A percentile compares a stretch with the other conserved stretches of the same genome.
phyloP scores from a whole-genome alignment of 2,888 invertebrate genomes.

The Sphecodes monilicornis region DNA sequence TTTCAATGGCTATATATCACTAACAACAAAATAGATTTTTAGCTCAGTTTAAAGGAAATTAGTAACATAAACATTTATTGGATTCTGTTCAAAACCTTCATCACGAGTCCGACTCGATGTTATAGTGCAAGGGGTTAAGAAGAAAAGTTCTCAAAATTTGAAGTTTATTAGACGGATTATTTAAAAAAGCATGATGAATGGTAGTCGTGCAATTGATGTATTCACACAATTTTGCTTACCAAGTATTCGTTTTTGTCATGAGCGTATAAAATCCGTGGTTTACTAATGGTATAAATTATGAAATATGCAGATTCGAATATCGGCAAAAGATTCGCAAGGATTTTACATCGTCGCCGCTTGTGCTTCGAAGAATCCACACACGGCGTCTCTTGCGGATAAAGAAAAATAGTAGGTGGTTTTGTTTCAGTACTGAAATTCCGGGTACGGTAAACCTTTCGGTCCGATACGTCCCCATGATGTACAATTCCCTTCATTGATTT shows the following conservation, averaged over 20 bases:
- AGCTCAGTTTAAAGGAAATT: too few relatives aligned
- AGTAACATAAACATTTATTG: too few relatives aligned
- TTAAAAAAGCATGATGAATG: too few relatives aligned
- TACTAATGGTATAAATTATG: neutral
- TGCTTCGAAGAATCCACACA: neutral
- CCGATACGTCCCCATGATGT: conserved; percentile 44
- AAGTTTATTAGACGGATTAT: too few relatives aligned
- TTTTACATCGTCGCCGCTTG: neutral
- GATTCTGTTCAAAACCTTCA: too few relatives aligned
- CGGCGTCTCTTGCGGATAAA: neutral
- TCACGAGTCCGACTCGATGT: too few relatives aligned
- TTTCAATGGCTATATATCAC: too few relatives aligned
- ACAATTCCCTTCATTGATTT: conserved; percentile 68
- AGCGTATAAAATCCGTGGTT: neutral
- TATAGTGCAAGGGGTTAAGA: too few relatives aligned
- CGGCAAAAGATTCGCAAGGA: neutral
- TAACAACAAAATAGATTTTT: too few relatives aligned
- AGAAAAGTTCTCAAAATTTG: too few relatives aligned
- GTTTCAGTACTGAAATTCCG: conserved; percentile 16
- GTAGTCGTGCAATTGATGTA: too few relatives aligned
- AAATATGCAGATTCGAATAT: neutral
- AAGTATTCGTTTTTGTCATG: neutral
- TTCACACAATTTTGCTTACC: neutral
- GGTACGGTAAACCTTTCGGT: conserved; percentile 33
- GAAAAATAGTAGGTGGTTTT: conserved; percentile 2